phyloP scores from a whole-genome alignment of 1,140 invertebrate genomes.

The Scaptodrosophila lebanonensis region DNA sequence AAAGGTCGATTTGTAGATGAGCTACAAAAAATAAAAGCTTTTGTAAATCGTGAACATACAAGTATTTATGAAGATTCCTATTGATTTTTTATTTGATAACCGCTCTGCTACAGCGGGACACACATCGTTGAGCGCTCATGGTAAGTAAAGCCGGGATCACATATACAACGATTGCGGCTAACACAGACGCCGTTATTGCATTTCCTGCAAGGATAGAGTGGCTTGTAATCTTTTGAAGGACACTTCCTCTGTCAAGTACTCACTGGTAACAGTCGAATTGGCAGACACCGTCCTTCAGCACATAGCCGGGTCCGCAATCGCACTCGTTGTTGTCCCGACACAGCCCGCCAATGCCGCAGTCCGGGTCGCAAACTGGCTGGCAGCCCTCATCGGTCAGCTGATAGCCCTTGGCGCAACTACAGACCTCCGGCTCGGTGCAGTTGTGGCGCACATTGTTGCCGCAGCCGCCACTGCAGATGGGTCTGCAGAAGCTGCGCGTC shows the following conservation, averaged over 20 bases:
- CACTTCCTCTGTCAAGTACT: conserved; percentile 14
- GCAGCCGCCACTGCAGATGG: conserved; percentile 77
- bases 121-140: conserved; percentile 74
- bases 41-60: not conserved
- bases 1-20: too few species aligned
- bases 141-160: conserved; percentile 64
- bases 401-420: conserved; percentile 64
- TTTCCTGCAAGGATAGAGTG: conserved; percentile 31
- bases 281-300: conserved; percentile 55
- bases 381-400: conserved; percentile 61
- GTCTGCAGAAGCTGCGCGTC: conserved; percentile 76
- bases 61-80: too few species aligned
- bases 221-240: not conserved
- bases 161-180: conserved; percentile 64
- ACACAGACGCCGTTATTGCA: conserved; percentile 68
- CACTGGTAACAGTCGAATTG: conserved; percentile 71
- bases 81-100: not conserved
- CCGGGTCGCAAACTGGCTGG: conserved; percentile 61
- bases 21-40: not conserved
- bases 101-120: conserved; percentile 35
- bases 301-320: conserved; percentile 53
- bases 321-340: conserved; percentile 61
- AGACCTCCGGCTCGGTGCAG: conserved; percentile 68
- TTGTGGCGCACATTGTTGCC: conserved; percentile 54
- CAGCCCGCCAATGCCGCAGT: conserved; percentile 61